phyloP scores from a whole-genome alignment of 2,797 vertebrate genomes.

The Neostethus bicornis region DNA sequence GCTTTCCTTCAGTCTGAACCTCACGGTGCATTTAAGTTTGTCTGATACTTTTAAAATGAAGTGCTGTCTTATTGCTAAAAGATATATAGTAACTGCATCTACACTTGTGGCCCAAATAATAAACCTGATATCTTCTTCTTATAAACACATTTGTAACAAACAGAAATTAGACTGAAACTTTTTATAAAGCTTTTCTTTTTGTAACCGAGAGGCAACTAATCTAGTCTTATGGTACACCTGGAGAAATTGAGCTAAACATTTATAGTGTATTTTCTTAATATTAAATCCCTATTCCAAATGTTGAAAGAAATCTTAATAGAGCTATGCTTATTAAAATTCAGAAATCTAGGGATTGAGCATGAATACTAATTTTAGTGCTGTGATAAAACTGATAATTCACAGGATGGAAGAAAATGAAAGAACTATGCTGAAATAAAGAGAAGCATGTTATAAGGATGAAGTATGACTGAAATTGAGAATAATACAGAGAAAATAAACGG shows the following conservation, averaged over 20 bases:
- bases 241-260: constrained; percentile 8
- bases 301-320: constrained; percentile 36
- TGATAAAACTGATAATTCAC: constrained; percentile 38
- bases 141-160: constrained; percentile 34
- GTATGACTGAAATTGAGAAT: constrained; percentile 53
- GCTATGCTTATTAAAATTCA: constrained; percentile 37
- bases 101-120: constrained; percentile 29
- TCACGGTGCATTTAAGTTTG: constrained; percentile 25
- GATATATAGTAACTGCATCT: constrained; percentile 46
- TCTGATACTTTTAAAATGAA: constrained; percentile 26
- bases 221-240: background rate
- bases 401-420: constrained; percentile 31
- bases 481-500: constrained; percentile 70
- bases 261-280: background rate
- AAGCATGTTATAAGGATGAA: constrained; percentile 13
- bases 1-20: constrained; percentile 13
- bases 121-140: constrained; percentile 10
- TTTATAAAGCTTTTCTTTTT: constrained; percentile 7
- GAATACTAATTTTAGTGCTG: constrained; percentile 32
- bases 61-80: constrained; percentile 9
- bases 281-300: background rate
- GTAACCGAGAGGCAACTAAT: background rate
- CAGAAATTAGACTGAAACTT: constrained; percentile 10
- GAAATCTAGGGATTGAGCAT: constrained; percentile 40
- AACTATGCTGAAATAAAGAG: constrained; percentile 33